Base-by-base conservation (phyloP, 2,888 invertebrate species). In the Temnothorax rugatulus region DNA sequence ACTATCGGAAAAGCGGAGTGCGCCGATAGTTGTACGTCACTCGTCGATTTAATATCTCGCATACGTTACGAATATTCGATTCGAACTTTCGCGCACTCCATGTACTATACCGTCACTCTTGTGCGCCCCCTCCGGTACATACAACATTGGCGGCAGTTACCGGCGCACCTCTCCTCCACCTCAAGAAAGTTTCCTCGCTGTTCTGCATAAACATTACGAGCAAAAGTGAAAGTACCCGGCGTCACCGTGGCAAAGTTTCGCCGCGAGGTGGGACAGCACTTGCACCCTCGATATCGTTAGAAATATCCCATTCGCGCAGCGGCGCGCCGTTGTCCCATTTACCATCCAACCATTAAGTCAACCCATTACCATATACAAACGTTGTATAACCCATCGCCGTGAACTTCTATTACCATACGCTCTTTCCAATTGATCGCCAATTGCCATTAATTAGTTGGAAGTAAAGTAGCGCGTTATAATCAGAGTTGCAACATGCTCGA, bases 161-260 rank as follows among this genome's bases (percentile, higher is more conserved):
- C 86, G 77, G 87, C 86, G 85, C 86, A 84, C 85, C 87, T 88
- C 88, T 89, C 85, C 87, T 84, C 88, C 90, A 85, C 86, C 90
- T 88, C 93, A 90, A 91, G 93, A 94, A 94, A 94, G 92, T 94
- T 94, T 92, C 91, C 89, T 88, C 92, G 90, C 92, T 91, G 90
- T 92, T 94, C 93, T 94, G 94, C 93, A 94, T 94, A 94, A 94
- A 94, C 93, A 94, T 94, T 93, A 93, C 92, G 90, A 92, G 91
- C 89, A 93, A 94, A 92, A 94, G 94, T 92, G 94, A 94, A 94
- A 94, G 94, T 93, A 92, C 91, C 34, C 79, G 88, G 89, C 92
- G 92, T 90, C 90, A 86, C 90, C 86, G 66, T 87, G 86, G 87
- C 86, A 88, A 90, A 90, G 89, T 90, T 90, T 90, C 87, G 77